These are phyloP conservation scores for Harmothoe impar DNA, from an alignment of 2,888 invertebrate species.

Conservation along the genomic window DNA sequence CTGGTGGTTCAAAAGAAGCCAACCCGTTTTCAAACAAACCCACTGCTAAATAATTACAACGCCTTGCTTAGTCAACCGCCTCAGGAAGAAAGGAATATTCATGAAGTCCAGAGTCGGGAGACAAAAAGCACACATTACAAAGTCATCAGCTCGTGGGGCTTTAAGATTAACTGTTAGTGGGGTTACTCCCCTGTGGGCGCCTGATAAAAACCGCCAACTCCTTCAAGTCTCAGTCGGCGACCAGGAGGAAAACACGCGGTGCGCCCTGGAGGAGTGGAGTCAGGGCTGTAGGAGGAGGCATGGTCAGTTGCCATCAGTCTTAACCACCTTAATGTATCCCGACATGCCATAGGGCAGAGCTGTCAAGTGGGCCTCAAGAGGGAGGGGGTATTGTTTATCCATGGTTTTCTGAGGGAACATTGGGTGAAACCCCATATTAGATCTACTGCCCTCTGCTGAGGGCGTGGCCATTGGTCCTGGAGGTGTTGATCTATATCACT, in stretches of 20 bases:
- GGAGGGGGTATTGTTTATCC: too few relatives aligned
- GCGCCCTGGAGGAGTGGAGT: neutral
- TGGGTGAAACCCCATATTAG: too few relatives aligned
- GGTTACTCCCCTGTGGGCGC: neutral
- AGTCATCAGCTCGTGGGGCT: conserved; percentile 13
- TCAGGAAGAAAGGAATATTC: conserved; percentile 5
- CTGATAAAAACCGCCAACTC: conserved; percentile 17
- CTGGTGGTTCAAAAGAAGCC: neutral
- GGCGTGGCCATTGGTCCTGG: too few relatives aligned
- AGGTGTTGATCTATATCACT: too few relatives aligned
- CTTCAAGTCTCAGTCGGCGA: neutral
- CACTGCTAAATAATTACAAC: neutral
- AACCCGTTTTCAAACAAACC: neutral
- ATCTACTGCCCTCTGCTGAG: too few relatives aligned
- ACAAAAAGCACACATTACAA: conserved; percentile 15
- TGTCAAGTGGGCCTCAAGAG: too few relatives aligned
- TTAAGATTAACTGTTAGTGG: neutral
- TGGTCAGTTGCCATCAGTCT: neutral
- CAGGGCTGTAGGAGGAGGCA: neutral
- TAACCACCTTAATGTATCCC: neutral
- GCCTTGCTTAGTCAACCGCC: neutral
- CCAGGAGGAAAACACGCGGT: neutral
- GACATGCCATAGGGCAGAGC: neutral
- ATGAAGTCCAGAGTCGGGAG: neutral
- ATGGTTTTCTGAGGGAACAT: too few relatives aligned